Percentiles rank a stretch among this genome's conserved stretches.
These are phyloP conservation scores for Rhinoptilus africanus DNA, from an alignment of 2,113 vertebrate genomes.

Conservation along the genomic window DNA sequence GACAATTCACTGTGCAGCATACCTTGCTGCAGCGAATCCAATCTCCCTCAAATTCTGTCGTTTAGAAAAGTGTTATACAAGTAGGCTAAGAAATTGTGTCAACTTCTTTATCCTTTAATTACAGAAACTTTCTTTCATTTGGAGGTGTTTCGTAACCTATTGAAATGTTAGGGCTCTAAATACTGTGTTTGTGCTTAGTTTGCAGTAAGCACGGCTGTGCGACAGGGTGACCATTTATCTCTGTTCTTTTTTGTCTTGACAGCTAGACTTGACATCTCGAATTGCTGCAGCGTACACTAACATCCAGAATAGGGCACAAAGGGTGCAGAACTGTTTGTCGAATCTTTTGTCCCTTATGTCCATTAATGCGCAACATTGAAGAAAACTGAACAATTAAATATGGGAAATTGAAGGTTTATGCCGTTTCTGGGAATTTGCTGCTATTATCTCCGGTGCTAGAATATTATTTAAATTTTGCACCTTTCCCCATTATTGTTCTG, in stretches of 20 bases:
- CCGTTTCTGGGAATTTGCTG: not conserved
- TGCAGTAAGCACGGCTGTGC: not conserved
- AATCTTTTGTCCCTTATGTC: not conserved
- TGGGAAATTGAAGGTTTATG: not conserved
- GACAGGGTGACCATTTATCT: slow-evolving; percentile 7
- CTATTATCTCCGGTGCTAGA: not conserved
- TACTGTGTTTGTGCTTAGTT: not conserved
- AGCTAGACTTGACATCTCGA: not conserved
- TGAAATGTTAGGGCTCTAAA: slow-evolving; percentile 11
- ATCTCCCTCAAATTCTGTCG: not conserved
- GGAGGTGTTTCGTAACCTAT: not conserved
- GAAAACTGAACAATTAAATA: not conserved
- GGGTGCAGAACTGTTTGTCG: not conserved
- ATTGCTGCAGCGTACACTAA: not conserved
- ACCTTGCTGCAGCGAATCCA: not conserved
- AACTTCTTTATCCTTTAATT: slow-evolving; percentile 20
- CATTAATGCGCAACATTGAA: not conserved
- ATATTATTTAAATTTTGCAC: not conserved
- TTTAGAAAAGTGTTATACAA: not conserved
- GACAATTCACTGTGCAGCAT: not conserved
- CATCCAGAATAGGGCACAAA: not conserved
- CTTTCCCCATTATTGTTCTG: not conserved
- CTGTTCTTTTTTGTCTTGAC: slow-evolving; percentile 22
- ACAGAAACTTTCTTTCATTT: not conserved
- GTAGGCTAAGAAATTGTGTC: not conserved